Evolutionary conservation across 2,797 vertebrate species (phyloP), one percentile per base, ranked within the genome.

Genomic region (Helicolenus hilgendorfi): DNA sequence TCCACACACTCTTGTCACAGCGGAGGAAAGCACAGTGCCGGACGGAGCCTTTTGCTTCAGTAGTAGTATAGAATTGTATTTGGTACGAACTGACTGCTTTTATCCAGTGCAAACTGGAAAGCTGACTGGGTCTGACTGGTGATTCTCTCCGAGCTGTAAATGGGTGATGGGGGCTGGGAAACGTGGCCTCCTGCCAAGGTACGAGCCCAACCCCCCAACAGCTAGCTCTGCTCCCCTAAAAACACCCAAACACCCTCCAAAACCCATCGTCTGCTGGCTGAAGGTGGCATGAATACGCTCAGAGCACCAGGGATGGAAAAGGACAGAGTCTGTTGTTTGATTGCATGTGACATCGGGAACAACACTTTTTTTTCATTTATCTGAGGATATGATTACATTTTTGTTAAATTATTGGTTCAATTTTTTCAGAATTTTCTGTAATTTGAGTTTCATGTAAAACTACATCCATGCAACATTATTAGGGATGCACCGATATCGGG

Each of bases 161-260:
- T 85, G 69, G 72, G 29, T 59, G 74, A 2, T 88, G 89, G 92
- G 92, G 94, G 92, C 76, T 91, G 88, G 92, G 88, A 84, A 89
- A 82, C 29, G 4, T 94, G 94, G 91, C 85, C 68, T 79, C 60
- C 74, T 92, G 92, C 91, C 94, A 94, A 85, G 18, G 80, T 77
- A 63, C 4, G 2, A 85, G 60, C 84, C 78, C 84, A 81, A 70
- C 81, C 89, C 79, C 81, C 82, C 83, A 87, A 13, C 73, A 72
- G 41, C 78, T 11, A 63, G 45, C 80, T 45, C 49, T 58, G 55
- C 73, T 67, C 65, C 83, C 41, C 63, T 69, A 85, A 85, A 89
- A 89, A 59, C 78, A 72, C 69, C 77, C 80, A 81, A 53, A 86
- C 69, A 79, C n/a, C 84, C 64, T 64, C 71, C 41, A 75, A 38